These are phyloP conservation scores for Theodoxus fluviatilis DNA, from an alignment of 2,888 invertebrate genomes.

Conservation along the genomic window DNA sequence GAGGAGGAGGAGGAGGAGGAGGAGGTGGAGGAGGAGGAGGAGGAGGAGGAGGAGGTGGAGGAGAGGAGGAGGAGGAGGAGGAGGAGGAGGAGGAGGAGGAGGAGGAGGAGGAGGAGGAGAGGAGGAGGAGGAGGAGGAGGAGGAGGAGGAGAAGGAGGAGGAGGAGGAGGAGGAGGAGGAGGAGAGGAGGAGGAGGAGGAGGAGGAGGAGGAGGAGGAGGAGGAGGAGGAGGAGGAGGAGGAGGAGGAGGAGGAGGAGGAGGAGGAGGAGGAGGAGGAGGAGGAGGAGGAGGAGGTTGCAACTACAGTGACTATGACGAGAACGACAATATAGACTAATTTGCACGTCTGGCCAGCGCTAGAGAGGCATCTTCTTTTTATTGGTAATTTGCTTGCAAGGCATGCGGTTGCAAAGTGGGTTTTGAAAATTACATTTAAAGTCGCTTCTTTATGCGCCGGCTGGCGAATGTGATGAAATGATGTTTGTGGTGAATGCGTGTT, in stretches of 20 bases:
- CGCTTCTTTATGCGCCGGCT: too few species aligned
- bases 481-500: too few species aligned
- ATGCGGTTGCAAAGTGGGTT: too few species aligned
- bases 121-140: not conserved
- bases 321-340: not conserved
- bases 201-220: slow-evolving; percentile 17
- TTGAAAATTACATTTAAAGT: too few species aligned
- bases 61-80: not conserved
- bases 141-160: not conserved
- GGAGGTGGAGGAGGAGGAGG: not conserved
- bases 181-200: slow-evolving; percentile 21
- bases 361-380: too few species aligned
- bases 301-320: not conserved
- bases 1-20: not conserved
- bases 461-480: too few species aligned
- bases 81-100: not conserved
- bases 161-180: not conserved
- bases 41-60: not conserved
- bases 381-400: too few species aligned
- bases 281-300: slow-evolving; percentile 7
- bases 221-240: slow-evolving; percentile 22
- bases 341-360: too few species aligned
- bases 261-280: not conserved
- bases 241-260: slow-evolving; percentile 17
- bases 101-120: not conserved